Conservation (phyloP, 1,140 invertebrate species). For the Paraescarpia echinospica region DNA sequence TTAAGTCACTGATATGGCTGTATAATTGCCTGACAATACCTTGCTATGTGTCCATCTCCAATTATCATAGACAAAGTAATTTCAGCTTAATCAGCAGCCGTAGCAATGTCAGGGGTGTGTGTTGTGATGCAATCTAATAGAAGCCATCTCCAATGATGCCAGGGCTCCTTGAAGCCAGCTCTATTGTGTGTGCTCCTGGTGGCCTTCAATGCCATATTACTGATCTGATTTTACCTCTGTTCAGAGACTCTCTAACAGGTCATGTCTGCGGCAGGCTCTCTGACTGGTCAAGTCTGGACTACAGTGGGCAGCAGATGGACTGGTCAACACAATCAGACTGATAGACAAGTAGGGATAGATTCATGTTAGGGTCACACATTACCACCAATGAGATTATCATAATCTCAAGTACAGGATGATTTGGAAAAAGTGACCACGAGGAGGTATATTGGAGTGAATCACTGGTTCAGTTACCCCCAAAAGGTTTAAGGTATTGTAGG, state of each 20-base stretch:
- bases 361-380: background rate
- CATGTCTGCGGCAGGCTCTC: background rate
- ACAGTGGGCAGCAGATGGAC: no score
- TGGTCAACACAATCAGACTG: no score
- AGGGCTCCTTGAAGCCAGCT: background rate
- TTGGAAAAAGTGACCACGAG: background rate
- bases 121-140: background rate
- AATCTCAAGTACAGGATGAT: background rate
- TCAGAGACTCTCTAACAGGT: background rate
- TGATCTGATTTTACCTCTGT: background rate
- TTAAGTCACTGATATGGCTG: background rate
- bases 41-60: background rate
- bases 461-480: background rate
- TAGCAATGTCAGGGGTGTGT: background rate
- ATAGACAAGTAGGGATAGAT: no score
- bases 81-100: background rate
- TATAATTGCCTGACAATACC: conserved; percentile 1
- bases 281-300: no score
- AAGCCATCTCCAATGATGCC: background rate
- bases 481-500: no score
- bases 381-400: background rate
- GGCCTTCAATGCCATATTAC: background rate
- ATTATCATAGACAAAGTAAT: background rate
- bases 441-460: background rate
- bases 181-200: background rate